phyloP scores from a whole-genome alignment of 2,797 vertebrate genomes.

The Zenarchopterus dispar region DNA sequence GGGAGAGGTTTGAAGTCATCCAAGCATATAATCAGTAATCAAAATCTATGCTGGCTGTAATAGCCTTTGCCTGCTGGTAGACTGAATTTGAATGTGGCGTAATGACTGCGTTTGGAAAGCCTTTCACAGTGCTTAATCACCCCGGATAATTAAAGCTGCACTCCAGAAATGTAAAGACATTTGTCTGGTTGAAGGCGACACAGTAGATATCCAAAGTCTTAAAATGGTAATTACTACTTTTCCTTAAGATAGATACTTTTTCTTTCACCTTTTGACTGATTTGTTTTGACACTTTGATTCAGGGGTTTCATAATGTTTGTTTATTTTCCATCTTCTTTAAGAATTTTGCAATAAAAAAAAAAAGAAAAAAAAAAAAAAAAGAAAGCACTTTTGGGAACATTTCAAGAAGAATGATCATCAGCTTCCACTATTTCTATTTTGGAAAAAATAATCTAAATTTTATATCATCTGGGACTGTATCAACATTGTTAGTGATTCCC shows the following conservation, averaged over 20 bases:
- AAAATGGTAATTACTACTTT: constrained; percentile 11
- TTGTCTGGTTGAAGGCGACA: constrained; percentile 17
- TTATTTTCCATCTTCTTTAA: background rate
- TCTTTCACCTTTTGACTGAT: background rate
- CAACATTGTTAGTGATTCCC: background rate
- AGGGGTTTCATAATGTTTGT: background rate
- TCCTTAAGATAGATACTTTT: background rate
- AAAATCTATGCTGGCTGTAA: constrained; percentile 73
- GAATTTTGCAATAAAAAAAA: background rate
- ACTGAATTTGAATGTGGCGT: constrained; percentile 68
- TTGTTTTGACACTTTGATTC: background rate
- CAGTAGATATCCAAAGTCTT: constrained; percentile 2
- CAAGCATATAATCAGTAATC: constrained; percentile 72
- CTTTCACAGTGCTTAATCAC: constrained; percentile 66
- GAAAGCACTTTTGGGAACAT: background rate
- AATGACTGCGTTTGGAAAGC: constrained; percentile 65
- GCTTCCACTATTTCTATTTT: background rate
- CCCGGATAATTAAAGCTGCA: constrained; percentile 61
- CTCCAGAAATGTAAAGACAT: constrained; percentile 45
- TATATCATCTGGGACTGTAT: too few relatives aligned
- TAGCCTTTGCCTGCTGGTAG: constrained; percentile 67
- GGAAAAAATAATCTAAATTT: too few relatives aligned
- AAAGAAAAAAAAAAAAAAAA: too few relatives aligned
- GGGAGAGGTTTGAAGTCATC: constrained; percentile 59
- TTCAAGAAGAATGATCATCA: background rate